Percentiles rank a stretch among this genome's conserved stretches.
These are phyloP conservation scores for Henricia sp. DNA, from an alignment of 53 echinoderm and acorn worm species.

Conservation along the genomic window DNA sequence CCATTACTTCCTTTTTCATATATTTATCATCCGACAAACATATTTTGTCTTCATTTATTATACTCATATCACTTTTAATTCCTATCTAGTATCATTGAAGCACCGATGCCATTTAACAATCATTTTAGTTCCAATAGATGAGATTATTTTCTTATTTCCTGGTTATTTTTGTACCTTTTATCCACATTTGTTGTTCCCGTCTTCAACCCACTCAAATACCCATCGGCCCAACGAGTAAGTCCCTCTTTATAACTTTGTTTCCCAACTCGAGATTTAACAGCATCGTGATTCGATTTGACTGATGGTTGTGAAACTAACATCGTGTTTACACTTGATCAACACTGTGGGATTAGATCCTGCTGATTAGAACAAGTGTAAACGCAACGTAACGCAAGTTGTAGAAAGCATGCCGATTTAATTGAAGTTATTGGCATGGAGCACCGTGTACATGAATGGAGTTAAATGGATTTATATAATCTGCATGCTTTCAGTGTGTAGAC, in stretches of 20 bases:
- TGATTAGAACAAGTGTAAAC: too few relatives aligned
- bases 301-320: too few relatives aligned
- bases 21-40: not conserved
- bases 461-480: too few relatives aligned
- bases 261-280: not conserved
- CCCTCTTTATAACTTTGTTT: constrained; percentile 48
- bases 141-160: constrained; percentile 15
- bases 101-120: not conserved
- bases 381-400: too few relatives aligned
- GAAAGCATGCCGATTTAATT: too few relatives aligned
- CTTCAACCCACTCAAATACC: constrained; percentile 41
- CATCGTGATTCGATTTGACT: too few relatives aligned
- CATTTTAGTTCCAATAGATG: not conserved
- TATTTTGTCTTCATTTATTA: not conserved
- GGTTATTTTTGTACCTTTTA: constrained; percentile 26
- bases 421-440: too few relatives aligned
- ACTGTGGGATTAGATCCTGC: too few relatives aligned
- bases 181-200: constrained; percentile 12
- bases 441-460: too few relatives aligned
- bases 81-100: not conserved
- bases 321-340: too few relatives aligned
- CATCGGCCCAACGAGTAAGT: constrained; percentile 46
- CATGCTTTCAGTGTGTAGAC: too few relatives aligned
- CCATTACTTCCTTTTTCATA: too few relatives aligned
- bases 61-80: not conserved